phyloP scores from a whole-genome alignment of 1,140 invertebrate genomes.

The Rhopalosiphum padi region DNA sequence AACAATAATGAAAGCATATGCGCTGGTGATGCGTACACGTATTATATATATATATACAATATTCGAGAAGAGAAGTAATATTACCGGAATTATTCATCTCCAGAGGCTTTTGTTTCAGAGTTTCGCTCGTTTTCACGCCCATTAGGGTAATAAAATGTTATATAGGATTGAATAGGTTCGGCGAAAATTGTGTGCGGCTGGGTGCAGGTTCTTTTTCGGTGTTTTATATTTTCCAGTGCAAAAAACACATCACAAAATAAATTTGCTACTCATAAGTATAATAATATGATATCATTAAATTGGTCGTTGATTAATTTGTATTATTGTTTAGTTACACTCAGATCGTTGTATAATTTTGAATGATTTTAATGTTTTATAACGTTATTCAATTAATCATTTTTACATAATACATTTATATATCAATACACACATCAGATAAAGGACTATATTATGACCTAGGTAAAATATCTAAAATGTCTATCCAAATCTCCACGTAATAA shows the following conservation, averaged over 20 bases:
- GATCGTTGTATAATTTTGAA: neutral
- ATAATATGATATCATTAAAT: neutral
- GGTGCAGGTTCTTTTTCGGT: neutral
- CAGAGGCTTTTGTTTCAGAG: constrained; percentile 39
- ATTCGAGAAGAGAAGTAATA: constrained; percentile 30
- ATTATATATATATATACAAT: neutral
- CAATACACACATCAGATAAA: neutral
- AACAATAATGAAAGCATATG: constrained; percentile 38
- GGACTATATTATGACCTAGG: neutral
- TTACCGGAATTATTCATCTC: constrained; percentile 54
- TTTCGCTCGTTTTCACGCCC: constrained; percentile 52
- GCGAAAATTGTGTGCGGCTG: neutral
- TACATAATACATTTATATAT: neutral
- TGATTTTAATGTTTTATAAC: neutral
- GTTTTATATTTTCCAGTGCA: neutral
- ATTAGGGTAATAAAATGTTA: constrained; percentile 49
- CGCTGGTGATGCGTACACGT: neutral
- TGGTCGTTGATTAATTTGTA: neutral
- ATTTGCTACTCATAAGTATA: neutral
- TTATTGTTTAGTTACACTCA: neutral
- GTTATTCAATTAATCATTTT: neutral
- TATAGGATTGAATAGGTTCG: constrained; percentile 39
- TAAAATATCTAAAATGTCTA: neutral
- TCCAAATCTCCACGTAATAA: neutral
- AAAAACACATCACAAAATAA: neutral